These are phyloP conservation scores for Camponotus pennsylvanicus DNA, from an alignment of 1,140 invertebrate genomes.

Conservation along the genomic window DNA sequence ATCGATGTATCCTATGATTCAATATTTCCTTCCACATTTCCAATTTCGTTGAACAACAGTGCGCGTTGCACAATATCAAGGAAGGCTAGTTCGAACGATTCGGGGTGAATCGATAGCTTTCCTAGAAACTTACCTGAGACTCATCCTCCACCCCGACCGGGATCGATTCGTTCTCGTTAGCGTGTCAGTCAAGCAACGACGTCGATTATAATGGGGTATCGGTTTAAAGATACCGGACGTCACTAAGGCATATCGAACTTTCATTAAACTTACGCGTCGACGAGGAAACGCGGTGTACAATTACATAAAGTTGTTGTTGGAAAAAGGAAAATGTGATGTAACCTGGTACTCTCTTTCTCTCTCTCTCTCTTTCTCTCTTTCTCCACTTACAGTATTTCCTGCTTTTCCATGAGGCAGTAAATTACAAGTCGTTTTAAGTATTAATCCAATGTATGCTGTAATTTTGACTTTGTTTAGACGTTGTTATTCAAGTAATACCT, in stretches of 20 bases:
- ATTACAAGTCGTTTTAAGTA: no score
- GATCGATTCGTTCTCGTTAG: slow-evolving; percentile 72
- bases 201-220: slow-evolving; percentile 68
- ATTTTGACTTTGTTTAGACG: not conserved
- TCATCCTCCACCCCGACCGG: not conserved
- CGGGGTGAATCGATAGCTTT: slow-evolving; percentile 36
- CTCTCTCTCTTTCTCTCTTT: not conserved
- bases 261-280: slow-evolving; percentile 70
- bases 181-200: slow-evolving; percentile 53
- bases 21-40: not conserved
- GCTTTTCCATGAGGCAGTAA: not conserved
- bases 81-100: not conserved
- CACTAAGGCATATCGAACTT: slow-evolving; percentile 60
- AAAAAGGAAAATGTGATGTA: not conserved
- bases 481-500: not conserved
- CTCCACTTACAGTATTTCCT: not conserved
- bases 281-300: slow-evolving; percentile 1
- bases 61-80: not conserved
- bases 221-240: slow-evolving; percentile 61
- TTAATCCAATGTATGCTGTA: no score
- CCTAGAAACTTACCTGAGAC: slow-evolving; percentile 35
- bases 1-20: not conserved
- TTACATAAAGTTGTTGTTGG: slow-evolving; percentile 19
- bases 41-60: not conserved
- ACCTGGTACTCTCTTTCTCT: not conserved